Conservation (phyloP, 2,888 invertebrate species). For the Ganaspis brasiliensis region DNA sequence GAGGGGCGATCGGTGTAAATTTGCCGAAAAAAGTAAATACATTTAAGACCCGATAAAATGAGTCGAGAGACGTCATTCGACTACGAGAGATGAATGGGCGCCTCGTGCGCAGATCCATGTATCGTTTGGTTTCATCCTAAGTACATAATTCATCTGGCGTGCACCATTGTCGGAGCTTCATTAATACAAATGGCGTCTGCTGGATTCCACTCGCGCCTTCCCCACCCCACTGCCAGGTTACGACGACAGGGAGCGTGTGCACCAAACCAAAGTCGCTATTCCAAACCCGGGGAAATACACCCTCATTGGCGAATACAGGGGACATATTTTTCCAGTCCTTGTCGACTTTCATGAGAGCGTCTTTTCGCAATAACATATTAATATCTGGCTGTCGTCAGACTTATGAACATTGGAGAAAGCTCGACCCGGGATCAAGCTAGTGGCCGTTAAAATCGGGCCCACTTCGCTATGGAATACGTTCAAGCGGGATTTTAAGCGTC, state of each 20-base stretch:
- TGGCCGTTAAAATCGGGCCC: conserved; percentile 69
- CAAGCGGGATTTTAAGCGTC: conserved; percentile 71
- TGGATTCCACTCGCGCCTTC: conserved; percentile 74
- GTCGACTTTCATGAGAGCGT: conserved; percentile 81
- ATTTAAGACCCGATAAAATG: conserved; percentile 38
- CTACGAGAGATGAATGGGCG: conserved; percentile 56
- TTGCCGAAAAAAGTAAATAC: conserved; percentile 30
- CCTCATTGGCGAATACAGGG: conserved; percentile 59
- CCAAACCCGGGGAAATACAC: conserved; percentile 55
- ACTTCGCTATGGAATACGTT: conserved; percentile 49
- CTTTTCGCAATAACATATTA: conserved; percentile 81
- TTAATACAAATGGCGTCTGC: conserved; percentile 81
- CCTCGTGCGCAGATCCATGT: conserved; percentile 62
- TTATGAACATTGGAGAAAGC: conserved; percentile 71
- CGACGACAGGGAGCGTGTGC: conserved; percentile 54
- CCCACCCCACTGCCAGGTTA: conserved; percentile 56
- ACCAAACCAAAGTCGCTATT: conserved; percentile 49
- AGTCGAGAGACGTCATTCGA: conserved; percentile 46
- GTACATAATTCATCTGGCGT: conserved; percentile 80
- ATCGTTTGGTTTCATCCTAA: conserved; percentile 77
- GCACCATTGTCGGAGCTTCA: conserved; percentile 80
- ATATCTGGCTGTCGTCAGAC: conserved; percentile 75
- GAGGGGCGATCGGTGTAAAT: not conserved
- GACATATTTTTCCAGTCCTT: conserved; percentile 79
- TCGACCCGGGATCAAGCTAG: conserved; percentile 74